Percentiles rank a stretch among this genome's conserved stretches.
Evolutionary conservation across 2,888 invertebrate species (phyloP).

Genomic region (Tiphia femorata): DNA sequence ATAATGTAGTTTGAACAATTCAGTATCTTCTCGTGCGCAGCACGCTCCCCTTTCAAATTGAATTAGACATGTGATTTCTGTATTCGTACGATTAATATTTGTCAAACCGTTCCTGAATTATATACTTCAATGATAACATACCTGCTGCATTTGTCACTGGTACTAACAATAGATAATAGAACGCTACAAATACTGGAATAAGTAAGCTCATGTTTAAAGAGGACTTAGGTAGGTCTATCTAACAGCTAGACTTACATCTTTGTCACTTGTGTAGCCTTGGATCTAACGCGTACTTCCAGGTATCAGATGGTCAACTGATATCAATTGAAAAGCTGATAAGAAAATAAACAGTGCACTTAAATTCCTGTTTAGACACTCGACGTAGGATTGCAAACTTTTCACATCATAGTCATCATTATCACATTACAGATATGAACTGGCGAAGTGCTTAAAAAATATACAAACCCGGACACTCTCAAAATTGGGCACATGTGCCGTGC

Average conservation of each 20-base stretch:
- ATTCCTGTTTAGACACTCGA: neutral
- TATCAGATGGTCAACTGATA: neutral
- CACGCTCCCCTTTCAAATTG: neutral
- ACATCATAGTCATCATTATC: neutral
- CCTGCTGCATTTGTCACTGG: neutral
- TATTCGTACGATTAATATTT: neutral
- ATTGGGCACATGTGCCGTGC: neutral
- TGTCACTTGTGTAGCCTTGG: neutral
- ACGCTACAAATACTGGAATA: no score
- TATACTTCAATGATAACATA: neutral
- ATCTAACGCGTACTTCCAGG: neutral
- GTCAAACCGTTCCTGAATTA: neutral
- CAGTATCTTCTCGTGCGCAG: neutral
- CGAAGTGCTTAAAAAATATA: neutral
- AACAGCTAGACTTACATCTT: neutral
- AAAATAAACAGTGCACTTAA: neutral
- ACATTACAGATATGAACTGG: neutral
- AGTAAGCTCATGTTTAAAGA: neutral
- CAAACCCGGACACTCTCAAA: neutral
- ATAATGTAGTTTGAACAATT: neutral
- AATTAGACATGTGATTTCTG: neutral
- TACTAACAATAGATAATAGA: neutral
- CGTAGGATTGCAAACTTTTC: neutral
- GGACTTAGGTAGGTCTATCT: neutral
- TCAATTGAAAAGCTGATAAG: slow-evolving; percentile 1